A percentile compares a stretch with the other conserved stretches of the same genome.
Conservation (phyloP, 2,113 vertebrate genomes). For the Haliaeetus leucogaster region DNA sequence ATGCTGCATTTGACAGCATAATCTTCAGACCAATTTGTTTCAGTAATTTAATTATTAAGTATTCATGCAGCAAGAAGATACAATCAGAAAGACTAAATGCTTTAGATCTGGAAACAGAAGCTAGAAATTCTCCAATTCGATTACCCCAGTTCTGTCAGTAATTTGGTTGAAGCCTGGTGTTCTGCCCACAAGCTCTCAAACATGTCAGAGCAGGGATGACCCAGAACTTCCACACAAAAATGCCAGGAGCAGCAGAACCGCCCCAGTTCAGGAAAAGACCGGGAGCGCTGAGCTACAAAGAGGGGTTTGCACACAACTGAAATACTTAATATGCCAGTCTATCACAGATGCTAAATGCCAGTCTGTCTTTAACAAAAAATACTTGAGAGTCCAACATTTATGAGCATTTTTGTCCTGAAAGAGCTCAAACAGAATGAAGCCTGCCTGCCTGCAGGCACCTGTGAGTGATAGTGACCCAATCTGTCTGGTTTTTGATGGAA, state of each 20-base stretch:
- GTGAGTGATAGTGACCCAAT: background rate
- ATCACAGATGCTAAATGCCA: background rate
- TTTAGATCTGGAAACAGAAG: background rate
- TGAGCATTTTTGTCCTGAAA: background rate
- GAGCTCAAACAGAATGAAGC: background rate
- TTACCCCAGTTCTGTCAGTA: background rate
- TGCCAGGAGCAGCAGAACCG: background rate
- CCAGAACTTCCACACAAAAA: background rate
- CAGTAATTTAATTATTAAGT: background rate
- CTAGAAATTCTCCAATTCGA: background rate
- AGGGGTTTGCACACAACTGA: background rate
- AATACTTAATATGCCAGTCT: background rate
- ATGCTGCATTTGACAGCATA: background rate
- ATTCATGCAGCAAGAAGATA: background rate
- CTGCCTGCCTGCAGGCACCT: background rate
- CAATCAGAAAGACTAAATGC: background rate
- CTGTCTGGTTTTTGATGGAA: background rate
- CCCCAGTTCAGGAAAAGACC: background rate
- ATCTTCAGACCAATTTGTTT: background rate
- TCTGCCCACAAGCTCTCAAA: background rate
- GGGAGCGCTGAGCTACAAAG: background rate
- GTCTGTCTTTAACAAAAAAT: background rate
- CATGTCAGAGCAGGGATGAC: background rate
- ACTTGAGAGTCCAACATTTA: background rate
- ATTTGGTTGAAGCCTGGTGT: background rate